These are phyloP conservation scores for Dicyrtomina minuta DNA, from an alignment of 2,888 invertebrate genomes.

Conservation along the genomic window DNA sequence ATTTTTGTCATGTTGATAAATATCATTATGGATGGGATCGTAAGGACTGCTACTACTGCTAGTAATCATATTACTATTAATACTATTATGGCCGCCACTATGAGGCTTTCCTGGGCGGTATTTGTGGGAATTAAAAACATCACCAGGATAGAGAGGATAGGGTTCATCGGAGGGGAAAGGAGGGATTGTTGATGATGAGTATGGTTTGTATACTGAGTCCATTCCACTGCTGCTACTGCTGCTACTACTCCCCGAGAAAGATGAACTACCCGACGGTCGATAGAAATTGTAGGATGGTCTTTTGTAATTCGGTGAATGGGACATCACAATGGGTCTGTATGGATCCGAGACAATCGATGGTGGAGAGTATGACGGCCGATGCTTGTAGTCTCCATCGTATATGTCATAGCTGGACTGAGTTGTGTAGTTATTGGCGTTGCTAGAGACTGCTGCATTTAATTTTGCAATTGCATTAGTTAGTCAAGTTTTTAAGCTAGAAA, in stretches of 20 bases:
- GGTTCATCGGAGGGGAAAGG: slow-evolving; percentile 39
- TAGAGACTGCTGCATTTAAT: slow-evolving; percentile 4
- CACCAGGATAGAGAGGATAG: slow-evolving; percentile 50
- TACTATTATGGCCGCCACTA: slow-evolving; percentile 15
- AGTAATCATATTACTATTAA: neutral
- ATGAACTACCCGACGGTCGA: slow-evolving; percentile 34
- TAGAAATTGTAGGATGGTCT: slow-evolving; percentile 49
- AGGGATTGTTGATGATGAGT: slow-evolving; percentile 24
- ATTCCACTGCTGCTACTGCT: no score
- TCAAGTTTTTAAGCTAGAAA: no score
- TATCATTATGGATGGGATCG: slow-evolving; percentile 27
- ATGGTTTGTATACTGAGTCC: slow-evolving; percentile 46
- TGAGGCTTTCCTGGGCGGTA: slow-evolving; percentile 44
- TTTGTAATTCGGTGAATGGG: slow-evolving; percentile 38
- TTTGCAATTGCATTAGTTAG: no score
- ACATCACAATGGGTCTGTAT: slow-evolving; percentile 46
- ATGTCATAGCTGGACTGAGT: slow-evolving; percentile 17
- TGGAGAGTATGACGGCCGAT: slow-evolving; percentile 11
- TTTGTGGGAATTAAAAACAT: slow-evolving; percentile 38
- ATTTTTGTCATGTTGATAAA: slow-evolving; percentile 17
- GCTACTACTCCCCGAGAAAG: slow-evolving; percentile 4
- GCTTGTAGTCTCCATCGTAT: slow-evolving; percentile 2
- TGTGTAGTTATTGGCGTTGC: slow-evolving; percentile 9
- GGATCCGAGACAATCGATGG: slow-evolving; percentile 36
- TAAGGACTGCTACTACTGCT: slow-evolving; percentile 22